Evolutionary conservation across 2,888 invertebrate species (phyloP), one percentile per base, ranked within the genome.

Genomic region (Eilema griseolum): DNA sequence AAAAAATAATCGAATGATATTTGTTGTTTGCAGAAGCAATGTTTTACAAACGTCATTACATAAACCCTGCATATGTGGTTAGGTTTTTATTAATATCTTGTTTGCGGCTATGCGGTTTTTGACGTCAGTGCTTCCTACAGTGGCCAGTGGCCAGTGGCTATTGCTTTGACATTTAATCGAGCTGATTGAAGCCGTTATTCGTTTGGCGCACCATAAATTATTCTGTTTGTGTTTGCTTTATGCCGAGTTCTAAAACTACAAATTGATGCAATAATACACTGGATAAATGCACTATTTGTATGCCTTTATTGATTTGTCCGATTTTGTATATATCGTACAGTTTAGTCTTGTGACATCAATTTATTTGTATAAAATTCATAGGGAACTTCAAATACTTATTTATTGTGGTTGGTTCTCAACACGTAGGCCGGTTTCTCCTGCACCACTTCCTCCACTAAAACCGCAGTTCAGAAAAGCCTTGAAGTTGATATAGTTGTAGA

Each of bases 91-190:
- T n/a, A n/a, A 52, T n/a, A 52, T 52, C 52, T 62, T 16, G 24
- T 41, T 23, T 62, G 23, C 16, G 23, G 20, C 24, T 24, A 62
- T 31, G 37, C 20, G 62, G 41, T 4, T 20, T 7, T 2, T 41
- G 41, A 62, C 62, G 62, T 62, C 62, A 62, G 7, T 62, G 20
- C 26, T 10, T 26, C n/a, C 28, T 37, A 62, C 24, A 41, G 62
- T 26, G n/a, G n/a, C n/a, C n/a, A n/a, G n/a, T n/a, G n/a, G n/a
- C n/a, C n/a, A n/a, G n/a, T n/a, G 41, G 41, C 20, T 26, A 37
- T 37, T 62, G 37, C 24, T 41, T 26, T 20, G 26, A 62, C 24
- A 62, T 14, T 41, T 20, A 26, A 62, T 41, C 16, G 41, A 24
- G 26, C 41, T 41, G 8, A 62, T 62, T 62, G 62, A 41, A 41